Evolutionary conservation across 2,888 invertebrate genomes (phyloP).

Genomic region (Sesia apiformis): DNA sequence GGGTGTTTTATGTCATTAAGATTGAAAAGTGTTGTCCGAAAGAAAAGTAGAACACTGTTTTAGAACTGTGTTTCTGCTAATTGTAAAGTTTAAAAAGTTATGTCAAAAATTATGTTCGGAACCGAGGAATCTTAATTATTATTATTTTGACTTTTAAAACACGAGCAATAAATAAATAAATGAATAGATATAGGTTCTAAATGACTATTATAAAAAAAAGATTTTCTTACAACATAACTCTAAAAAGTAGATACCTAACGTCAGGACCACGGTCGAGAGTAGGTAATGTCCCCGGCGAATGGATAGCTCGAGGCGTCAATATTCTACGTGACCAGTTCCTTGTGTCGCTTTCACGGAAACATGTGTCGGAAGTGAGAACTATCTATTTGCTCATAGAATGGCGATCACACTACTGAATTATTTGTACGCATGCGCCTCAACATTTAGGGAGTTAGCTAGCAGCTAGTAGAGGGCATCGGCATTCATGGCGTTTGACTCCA

Average conservation of each 20-base stretch:
- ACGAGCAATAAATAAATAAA: too few species aligned
- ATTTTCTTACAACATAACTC: not conserved
- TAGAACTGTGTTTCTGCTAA: too few species aligned
- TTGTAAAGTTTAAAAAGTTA: too few species aligned
- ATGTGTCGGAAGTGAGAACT: constrained; percentile 71
- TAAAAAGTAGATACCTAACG: not conserved
- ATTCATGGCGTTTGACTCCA: too few species aligned
- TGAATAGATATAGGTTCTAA: too few species aligned
- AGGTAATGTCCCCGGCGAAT: constrained; percentile 49
- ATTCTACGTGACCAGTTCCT: constrained; percentile 70
- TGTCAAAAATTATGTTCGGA: too few species aligned
- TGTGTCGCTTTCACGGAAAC: constrained; percentile 62
- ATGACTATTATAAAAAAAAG: too few species aligned
- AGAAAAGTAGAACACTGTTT: too few species aligned
- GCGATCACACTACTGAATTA: constrained; percentile 53
- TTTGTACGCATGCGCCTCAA: constrained; percentile 19
- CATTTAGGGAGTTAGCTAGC: not conserved
- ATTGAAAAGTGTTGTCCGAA: too few species aligned
- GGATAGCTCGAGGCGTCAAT: constrained; percentile 68
- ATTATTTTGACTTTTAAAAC: too few species aligned
- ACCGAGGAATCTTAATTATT: too few species aligned
- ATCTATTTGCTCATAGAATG: constrained; percentile 67
- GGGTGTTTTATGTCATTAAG: too few species aligned
- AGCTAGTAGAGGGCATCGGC: not conserved
- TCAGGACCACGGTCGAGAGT: not conserved